These are phyloP conservation scores for Trissonchulus sp. DNA, from an alignment of 2,888 invertebrate genomes.

Conservation along the genomic window DNA sequence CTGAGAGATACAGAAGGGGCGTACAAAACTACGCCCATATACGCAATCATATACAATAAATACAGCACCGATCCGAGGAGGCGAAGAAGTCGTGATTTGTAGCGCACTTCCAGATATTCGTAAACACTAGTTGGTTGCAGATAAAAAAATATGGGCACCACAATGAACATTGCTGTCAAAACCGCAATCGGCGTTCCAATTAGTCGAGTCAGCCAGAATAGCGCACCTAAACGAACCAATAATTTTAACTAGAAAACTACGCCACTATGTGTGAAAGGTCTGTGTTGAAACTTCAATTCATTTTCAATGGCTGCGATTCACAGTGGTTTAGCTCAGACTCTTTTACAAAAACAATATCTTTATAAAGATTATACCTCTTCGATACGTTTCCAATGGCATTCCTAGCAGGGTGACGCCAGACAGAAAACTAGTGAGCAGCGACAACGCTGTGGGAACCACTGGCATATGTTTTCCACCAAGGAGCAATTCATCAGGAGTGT, in stretches of 20 bases:
- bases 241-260: too few species aligned
- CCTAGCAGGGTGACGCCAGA: slow-evolving; percentile 18
- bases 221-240: slow-evolving; percentile 4
- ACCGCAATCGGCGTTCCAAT: background rate
- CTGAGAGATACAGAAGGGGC: slow-evolving; percentile 29
- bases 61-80: slow-evolving; percentile 26
- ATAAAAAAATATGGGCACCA: slow-evolving; percentile 31
- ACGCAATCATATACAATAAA: slow-evolving; percentile 24
- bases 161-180: background rate
- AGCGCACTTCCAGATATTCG: slow-evolving; percentile 32
- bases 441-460: slow-evolving; percentile 23
- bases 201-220: background rate
- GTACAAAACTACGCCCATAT: slow-evolving; percentile 31
- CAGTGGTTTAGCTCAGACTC: too few species aligned
- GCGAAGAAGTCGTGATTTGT: slow-evolving; percentile 21
- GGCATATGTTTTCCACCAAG: slow-evolving; percentile 20
- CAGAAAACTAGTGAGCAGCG: slow-evolving; percentile 15
- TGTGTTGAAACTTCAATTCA: too few species aligned
- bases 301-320: too few species aligned
- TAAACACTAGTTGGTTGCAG: slow-evolving; percentile 27
- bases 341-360: too few species aligned
- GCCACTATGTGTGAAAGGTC: too few species aligned
- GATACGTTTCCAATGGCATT: background rate
- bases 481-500: too few species aligned
- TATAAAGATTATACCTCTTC: too few species aligned